phyloP scores from a whole-genome alignment of 2,113 vertebrate genomes.

The Rhinichthys klamathensis region DNA sequence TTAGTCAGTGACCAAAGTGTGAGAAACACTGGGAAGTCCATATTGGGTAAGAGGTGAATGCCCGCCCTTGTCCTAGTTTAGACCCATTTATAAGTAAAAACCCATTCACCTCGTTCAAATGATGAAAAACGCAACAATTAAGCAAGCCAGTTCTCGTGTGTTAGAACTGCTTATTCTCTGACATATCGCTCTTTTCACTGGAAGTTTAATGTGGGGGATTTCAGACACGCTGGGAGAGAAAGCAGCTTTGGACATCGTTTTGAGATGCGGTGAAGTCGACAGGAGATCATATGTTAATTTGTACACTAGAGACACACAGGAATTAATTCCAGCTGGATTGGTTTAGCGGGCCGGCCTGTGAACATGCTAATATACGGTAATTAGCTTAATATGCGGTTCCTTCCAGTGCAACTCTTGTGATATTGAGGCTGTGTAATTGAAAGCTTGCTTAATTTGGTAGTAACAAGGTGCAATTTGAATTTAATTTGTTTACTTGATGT shows the following conservation, averaged over 20 bases:
- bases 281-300: not conserved
- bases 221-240: not conserved
- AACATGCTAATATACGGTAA: constrained; percentile 37
- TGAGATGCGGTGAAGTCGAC: not conserved
- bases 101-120: constrained; percentile 31
- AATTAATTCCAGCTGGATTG: constrained; percentile 4
- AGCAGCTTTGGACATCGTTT: not conserved
- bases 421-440: not conserved
- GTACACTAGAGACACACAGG: not conserved
- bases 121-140: not conserved
- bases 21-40: constrained; percentile 43
- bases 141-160: not conserved
- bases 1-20: not conserved
- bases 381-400: constrained; percentile 1
- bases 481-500: constrained; percentile 14
- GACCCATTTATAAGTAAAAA: not conserved
- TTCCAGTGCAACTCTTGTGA: not conserved
- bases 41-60: constrained; percentile 62
- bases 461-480: not conserved
- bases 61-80: constrained; percentile 46
- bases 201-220: not conserved
- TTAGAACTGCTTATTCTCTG: not conserved
- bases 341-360: not conserved
- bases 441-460: constrained; percentile 7
- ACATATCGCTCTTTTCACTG: not conserved